Evolutionary conservation across 2,888 invertebrate species (phyloP), one percentile per base, ranked within the genome.

Genomic region (Harpalus rubripes): DNA sequence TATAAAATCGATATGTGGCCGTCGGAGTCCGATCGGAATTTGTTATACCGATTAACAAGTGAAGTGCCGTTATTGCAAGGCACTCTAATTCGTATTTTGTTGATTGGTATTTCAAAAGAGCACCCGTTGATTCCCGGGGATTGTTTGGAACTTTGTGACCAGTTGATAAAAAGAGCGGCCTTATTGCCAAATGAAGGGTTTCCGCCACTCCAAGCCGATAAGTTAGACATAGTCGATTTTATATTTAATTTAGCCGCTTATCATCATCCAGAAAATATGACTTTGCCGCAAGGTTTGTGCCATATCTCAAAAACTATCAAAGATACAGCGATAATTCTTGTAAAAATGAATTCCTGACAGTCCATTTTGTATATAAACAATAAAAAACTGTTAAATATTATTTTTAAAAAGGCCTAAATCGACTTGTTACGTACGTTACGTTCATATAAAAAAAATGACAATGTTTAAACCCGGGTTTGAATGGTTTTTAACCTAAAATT

Each of bases 241-340:
- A 93, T 98, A 87, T 97, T 99, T 90, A 97, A 97, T 90, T 93
- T 98, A 88, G 96, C 97, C 88, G 95, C 96, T 87, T 99, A 98
- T 91, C 96, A 96, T 89, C 96, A 98, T 89, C 98, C 98, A 0
- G 98, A 98, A 88, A 98, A 97, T 89, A 98, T 98, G 88, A 94
- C 95, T 4, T 92, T 98, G 85, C 98, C 99, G 0, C 90, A 94
- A 12, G 97, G 96, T 72, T 22, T 1, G 22, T 22, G 1, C 22
- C 3, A 3, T 22, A 22, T 22, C 22, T 22, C 22, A 22, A 22
- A 22, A 22, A 22, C 22, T 1, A 3, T 22, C 3, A 22, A 22
- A 22, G 22, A 22, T 22, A 22, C 22, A 3, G 22, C 22, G 3
- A 22, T 22, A 22, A 22, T 22, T 22, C 22, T 22, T 22, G 22